Percentiles rank a stretch among this genome's conserved stretches.
Conservation (phyloP, 2,797 vertebrate species). For the Cheirogaleus major region DNA sequence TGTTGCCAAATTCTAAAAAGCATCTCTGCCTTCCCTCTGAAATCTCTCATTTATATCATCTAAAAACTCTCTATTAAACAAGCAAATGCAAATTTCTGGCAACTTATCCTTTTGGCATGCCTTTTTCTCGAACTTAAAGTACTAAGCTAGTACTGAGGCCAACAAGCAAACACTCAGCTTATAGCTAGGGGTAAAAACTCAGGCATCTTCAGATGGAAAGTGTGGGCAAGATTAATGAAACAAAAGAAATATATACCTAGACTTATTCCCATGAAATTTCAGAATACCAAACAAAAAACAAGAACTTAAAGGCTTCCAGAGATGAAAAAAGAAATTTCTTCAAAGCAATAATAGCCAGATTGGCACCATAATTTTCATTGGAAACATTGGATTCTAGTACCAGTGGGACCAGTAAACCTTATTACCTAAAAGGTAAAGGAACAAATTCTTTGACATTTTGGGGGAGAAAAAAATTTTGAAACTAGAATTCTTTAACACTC, state of each 20-base stretch:
- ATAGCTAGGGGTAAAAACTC: neutral
- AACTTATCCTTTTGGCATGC: neutral
- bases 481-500: neutral
- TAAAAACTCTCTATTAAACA: neutral
- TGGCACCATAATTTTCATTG: neutral
- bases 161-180: neutral
- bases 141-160: neutral
- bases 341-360: neutral
- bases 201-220: neutral
- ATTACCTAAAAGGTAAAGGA: neutral
- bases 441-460: neutral
- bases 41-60: neutral
- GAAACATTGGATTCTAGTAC: neutral
- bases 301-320: neutral
- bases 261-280: neutral
- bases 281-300: neutral
- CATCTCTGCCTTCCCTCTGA: neutral
- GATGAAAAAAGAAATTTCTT: neutral
- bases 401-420: neutral
- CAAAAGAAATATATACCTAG: neutral
- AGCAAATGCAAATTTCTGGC: neutral
- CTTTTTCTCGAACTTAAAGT: neutral
- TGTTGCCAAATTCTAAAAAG: neutral
- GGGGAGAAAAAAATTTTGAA: neutral
- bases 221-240: neutral